Evolutionary conservation across 2,113 vertebrate species (phyloP).

Genomic region (Coracopsis vasa): DNA sequence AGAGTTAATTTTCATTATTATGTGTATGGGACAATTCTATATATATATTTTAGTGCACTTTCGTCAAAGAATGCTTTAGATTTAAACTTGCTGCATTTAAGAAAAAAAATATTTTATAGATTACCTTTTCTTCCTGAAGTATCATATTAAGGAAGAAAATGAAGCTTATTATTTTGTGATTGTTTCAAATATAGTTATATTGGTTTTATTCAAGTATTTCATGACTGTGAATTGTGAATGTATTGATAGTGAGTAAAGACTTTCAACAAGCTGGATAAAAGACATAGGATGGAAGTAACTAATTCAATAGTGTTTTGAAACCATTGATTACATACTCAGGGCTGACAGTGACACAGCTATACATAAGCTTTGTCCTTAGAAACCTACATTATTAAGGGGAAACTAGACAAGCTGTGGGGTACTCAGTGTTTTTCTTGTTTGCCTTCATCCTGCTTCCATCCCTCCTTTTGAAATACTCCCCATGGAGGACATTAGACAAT

Average conservation of each 20-base stretch:
- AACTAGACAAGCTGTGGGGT: not conserved
- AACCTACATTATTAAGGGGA: not conserved
- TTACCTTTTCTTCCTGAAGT: not conserved
- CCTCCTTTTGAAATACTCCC: constrained; percentile 11
- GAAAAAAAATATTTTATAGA: not conserved
- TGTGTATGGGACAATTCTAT: not conserved
- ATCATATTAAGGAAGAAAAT: not conserved
- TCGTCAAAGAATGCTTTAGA: not conserved
- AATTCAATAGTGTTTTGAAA: not conserved
- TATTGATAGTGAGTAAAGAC: not conserved
- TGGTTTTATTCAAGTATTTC: not conserved
- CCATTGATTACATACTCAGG: not conserved
- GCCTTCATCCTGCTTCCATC: not conserved
- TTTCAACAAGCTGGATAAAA: not conserved
- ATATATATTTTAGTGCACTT: not conserved
- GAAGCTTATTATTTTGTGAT: not conserved
- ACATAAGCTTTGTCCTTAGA: not conserved
- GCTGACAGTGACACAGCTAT: not conserved
- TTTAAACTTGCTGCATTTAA: not conserved
- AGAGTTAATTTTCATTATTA: not conserved
- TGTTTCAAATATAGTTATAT: not conserved
- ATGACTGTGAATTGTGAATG: not conserved
- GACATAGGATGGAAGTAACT: not conserved
- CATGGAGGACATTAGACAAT: not conserved
- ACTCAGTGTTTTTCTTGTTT: not conserved